Base-by-base conservation (phyloP, 2,888 invertebrate species). In the Leucophora obtusa region DNA sequence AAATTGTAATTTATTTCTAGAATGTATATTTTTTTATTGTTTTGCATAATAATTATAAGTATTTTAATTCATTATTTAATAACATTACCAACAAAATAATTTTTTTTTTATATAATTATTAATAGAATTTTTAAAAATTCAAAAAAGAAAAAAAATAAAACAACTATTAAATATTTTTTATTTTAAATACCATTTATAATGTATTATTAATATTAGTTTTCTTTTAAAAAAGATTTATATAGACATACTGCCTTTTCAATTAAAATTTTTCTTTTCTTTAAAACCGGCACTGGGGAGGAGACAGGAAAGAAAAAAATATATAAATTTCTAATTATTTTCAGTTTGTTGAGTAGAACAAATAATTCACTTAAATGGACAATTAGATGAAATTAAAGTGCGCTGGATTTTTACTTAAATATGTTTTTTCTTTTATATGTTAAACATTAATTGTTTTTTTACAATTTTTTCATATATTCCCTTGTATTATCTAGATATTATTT, bases 71-170 rank as follows among this genome's bases (percentile, higher is more conserved):
- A 83, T 86, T 84, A 84, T 84, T 84, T 83, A 86, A 87, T 88
- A 87, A 87, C 88, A 87, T 87, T 88, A 88, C 87, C 86, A 87
- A 87, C 87, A 88, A 87, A 87, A 87, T 85, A 85, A 84, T 70
- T 77, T 8, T 69, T 65, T 70, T 77, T 68, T 65, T 77, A 74
- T 66, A 60, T 65, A 69, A 73, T 70, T 77, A 81, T 56, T 72
- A 76, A 68, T 68, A 62, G 58, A 80, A 66, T 74, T 38, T 73
- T 76, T 77, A 73, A 69, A 76, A 74, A 18, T 73, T 54, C 43
- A 73, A 70, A 81, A 66, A 70, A 58, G 14, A n/a, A 71, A 38
- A 47, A 72, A 62, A 69, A 58, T 70, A 77, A 77, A 77, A 81
- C 58, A 73, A 81, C 73, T 81, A 81, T 76, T 72, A 33, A 59